Base-by-base conservation (phyloP, 2,797 vertebrate genomes). In the Vespertilio murinus region DNA sequence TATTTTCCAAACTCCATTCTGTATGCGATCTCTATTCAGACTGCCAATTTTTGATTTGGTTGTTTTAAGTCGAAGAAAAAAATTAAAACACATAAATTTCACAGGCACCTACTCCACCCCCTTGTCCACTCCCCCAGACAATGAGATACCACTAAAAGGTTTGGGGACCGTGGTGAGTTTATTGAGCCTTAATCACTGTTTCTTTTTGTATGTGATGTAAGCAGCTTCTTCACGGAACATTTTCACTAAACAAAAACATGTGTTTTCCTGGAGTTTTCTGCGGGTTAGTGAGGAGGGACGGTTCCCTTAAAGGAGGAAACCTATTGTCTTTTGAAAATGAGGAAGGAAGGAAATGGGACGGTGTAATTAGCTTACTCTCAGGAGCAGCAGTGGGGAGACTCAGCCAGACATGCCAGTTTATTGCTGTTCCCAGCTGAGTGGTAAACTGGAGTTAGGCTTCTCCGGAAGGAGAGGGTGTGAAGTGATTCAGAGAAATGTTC, bases 271-370 rank as follows among this genome's bases (percentile, higher is more conserved):
- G 64, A 17, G 28, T 30, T 92, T 90, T 52, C 47, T 42, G 65
- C n/a, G 3, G 4, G 23, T 73, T 59, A n/a, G 23, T 52, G 54
- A 38, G 14, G 22, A 33, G 13, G 17, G 22, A 59, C 61, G 20
- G 5, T 88, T 94, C 75, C 40, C 49, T 83, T 89, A 82, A 70
- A 88, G 49, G 38, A 89, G 18, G 86, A 91, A 92, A 65, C 40
- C 14, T 75, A 82, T 78, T 79, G 42, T 90, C 67, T 92, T 94
- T 90, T 91, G 90, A 94, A 96, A 94, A 91, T 94, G 81, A 82
- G 49, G 77, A 90, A 92, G 81, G 80, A 90, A 92, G 81, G 80
- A 90, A 88, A 65, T 47, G 23, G 56, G 69, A 85, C 79, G 40
- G 25, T 94, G 56, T 79, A 94, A 90, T 30, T 91, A 82, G 90